Percentiles rank a stretch among this genome's conserved stretches.
Evolutionary conservation across 92 coral and sea anemone genomes (phyloP).

Genomic region (Siderastrea radians): DNA sequence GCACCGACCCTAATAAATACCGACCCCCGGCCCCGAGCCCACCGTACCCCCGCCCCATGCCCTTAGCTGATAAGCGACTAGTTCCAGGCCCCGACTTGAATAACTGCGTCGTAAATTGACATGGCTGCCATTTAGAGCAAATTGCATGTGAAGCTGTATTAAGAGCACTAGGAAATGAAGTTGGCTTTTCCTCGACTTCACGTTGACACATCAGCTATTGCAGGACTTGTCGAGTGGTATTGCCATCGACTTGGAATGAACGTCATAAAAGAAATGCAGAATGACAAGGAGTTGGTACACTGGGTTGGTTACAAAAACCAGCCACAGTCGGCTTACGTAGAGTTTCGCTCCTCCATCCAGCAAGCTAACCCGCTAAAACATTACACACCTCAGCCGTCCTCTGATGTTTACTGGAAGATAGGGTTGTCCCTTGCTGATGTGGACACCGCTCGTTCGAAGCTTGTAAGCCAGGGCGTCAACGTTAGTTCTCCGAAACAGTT

Average conservation of each 20-base stretch:
- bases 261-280: slow-evolving; percentile 8
- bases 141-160: no score
- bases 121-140: no score
- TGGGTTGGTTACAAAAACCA: slow-evolving; percentile 29
- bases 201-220: slow-evolving; percentile 27
- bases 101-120: no score
- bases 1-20: no score
- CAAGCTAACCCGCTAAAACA: slow-evolving; percentile 19
- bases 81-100: no score
- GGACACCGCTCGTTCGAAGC: slow-evolving; percentile 48
- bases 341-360: slow-evolving; percentile 26
- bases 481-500: slow-evolving; percentile 52
- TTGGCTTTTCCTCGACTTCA: slow-evolving; percentile 41
- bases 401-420: slow-evolving; percentile 68
- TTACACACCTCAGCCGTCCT: slow-evolving; percentile 16
- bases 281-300: slow-evolving; percentile 13
- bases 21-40: no score
- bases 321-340: slow-evolving; percentile 17
- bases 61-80: no score
- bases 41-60: no score
- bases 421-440: slow-evolving; percentile 66
- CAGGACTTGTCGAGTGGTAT: slow-evolving; percentile 36
- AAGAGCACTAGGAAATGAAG: background rate
- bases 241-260: slow-evolving; percentile 39
- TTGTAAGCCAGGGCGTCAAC: slow-evolving; percentile 29